phyloP scores from a whole-genome alignment of 2,797 vertebrate species.

The Balearica regulorum region DNA sequence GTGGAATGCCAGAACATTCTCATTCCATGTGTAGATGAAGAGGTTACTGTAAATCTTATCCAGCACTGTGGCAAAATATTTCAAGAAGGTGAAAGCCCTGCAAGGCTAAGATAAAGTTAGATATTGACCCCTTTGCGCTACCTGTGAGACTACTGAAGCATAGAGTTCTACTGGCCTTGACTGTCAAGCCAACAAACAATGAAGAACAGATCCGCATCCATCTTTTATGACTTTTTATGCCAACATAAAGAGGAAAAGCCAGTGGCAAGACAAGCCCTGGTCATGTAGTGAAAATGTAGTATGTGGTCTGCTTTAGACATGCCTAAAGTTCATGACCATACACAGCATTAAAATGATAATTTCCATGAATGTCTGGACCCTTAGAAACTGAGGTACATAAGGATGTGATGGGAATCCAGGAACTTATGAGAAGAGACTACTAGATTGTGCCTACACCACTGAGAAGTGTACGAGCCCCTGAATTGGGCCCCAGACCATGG shows the following conservation, averaged over 20 bases:
- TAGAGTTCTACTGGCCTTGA: not conserved
- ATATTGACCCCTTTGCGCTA: not conserved
- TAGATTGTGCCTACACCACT: not conserved
- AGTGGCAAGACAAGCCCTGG: not conserved
- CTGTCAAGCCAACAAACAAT: not conserved
- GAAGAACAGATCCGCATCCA: not conserved
- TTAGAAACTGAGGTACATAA: not conserved
- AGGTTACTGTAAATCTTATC: not conserved
- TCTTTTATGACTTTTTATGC: not conserved
- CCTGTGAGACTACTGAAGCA: not conserved
- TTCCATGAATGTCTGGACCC: not conserved
- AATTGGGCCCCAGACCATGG: rapidly evolving
- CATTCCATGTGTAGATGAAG: not conserved
- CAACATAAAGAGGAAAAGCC: not conserved
- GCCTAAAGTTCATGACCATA: not conserved
- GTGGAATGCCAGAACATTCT: not conserved
- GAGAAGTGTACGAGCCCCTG: not conserved
- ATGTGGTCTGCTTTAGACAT: not conserved
- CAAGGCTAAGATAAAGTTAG: not conserved
- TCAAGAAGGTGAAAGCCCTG: not conserved
- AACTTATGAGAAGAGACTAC: not conserved
- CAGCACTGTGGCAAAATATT: not conserved
- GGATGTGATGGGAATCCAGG: not conserved
- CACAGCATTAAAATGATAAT: not conserved
- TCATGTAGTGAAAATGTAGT: not conserved